A percentile compares a stretch with the other conserved stretches of the same genome.
These are phyloP conservation scores for Blastobasis adustella DNA, from an alignment of 2,888 invertebrate species.

Conservation along the genomic window DNA sequence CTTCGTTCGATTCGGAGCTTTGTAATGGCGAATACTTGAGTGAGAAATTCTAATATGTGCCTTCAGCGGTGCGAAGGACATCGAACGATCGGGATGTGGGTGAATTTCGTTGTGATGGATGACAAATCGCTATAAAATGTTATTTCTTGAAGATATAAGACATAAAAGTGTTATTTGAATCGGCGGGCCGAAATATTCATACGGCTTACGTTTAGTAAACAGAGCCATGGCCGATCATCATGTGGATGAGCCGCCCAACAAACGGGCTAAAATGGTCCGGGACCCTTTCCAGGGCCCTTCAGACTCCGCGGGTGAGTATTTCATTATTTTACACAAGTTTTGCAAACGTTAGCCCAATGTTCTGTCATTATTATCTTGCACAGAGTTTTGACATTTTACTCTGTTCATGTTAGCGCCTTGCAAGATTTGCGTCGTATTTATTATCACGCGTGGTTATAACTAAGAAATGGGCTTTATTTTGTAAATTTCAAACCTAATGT, in stretches of 20 bases:
- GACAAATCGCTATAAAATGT: slow-evolving; percentile 73
- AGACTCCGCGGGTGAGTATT: slow-evolving; percentile 84
- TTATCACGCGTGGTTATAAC: slow-evolving; percentile 34
- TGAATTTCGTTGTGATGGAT: slow-evolving; percentile 73
- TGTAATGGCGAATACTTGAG: slow-evolving; percentile 88
- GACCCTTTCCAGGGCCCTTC: slow-evolving; percentile 88
- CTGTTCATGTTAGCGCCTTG: slow-evolving; percentile 63
- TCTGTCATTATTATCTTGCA: slow-evolving; percentile 65
- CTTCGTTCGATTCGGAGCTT: slow-evolving; percentile 80
- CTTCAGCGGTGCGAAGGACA: slow-evolving; percentile 83
- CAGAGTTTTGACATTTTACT: slow-evolving; percentile 65
- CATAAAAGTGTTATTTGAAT: slow-evolving; percentile 73
- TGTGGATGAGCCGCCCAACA: slow-evolving; percentile 96
- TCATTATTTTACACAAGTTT: slow-evolving; percentile 52
- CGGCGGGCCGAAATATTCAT: slow-evolving; percentile 76
- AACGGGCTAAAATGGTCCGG: slow-evolving; percentile 93
- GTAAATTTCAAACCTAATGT: too few species aligned
- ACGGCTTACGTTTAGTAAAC: slow-evolving; percentile 81
- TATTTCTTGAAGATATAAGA: slow-evolving; percentile 70
- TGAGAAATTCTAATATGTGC: slow-evolving; percentile 82
- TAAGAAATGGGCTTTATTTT: too few species aligned
- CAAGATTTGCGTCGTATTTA: slow-evolving; percentile 70
- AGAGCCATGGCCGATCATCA: slow-evolving; percentile 95
- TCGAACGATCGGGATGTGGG: slow-evolving; percentile 81
- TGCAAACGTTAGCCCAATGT: slow-evolving; percentile 46